A percentile compares a stretch with the other conserved stretches of the same genome.
These are phyloP conservation scores for Phlogophora meticulosa DNA, from an alignment of 2,888 invertebrate species.

Conservation along the genomic window DNA sequence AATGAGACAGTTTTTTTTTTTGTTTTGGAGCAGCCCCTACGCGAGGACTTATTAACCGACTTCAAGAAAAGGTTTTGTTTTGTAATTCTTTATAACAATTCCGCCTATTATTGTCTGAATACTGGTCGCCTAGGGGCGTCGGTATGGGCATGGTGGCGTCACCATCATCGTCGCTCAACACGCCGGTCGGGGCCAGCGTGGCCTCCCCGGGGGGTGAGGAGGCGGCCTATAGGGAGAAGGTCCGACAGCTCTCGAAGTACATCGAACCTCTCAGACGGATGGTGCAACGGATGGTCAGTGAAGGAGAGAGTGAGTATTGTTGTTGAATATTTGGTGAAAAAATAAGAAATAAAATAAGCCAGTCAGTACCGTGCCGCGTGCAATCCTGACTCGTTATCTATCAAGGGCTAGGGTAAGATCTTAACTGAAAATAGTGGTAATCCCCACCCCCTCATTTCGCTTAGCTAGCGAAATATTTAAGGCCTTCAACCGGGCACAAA, in stretches of 20 bases:
- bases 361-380: no score
- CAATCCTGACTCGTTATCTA: no score
- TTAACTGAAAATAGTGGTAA: no score
- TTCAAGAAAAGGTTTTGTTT: slow-evolving; percentile 2
- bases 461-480: no score
- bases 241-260: slow-evolving; percentile 97
- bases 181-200: slow-evolving; percentile 91
- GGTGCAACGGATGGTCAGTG: slow-evolving; percentile 96
- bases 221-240: slow-evolving; percentile 97
- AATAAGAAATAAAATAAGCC: no score
- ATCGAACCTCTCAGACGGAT: slow-evolving; percentile 97
- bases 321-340: neutral
- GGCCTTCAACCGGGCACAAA: no score
- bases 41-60: neutral
- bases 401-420: no score
- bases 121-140: slow-evolving; percentile 74
- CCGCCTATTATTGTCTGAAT: slow-evolving; percentile 46
- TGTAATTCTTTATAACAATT: slow-evolving; percentile 33
- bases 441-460: no score
- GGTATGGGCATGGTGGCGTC: slow-evolving; percentile 92
- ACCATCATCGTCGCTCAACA: slow-evolving; percentile 96
- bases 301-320: slow-evolving; percentile 92
- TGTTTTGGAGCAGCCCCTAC: no score
- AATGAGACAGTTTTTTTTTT: no score
- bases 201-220: slow-evolving; percentile 93